These are phyloP conservation scores for Ceratothoa steindachneri DNA, from an alignment of 2,888 invertebrate genomes.

Conservation along the genomic window DNA sequence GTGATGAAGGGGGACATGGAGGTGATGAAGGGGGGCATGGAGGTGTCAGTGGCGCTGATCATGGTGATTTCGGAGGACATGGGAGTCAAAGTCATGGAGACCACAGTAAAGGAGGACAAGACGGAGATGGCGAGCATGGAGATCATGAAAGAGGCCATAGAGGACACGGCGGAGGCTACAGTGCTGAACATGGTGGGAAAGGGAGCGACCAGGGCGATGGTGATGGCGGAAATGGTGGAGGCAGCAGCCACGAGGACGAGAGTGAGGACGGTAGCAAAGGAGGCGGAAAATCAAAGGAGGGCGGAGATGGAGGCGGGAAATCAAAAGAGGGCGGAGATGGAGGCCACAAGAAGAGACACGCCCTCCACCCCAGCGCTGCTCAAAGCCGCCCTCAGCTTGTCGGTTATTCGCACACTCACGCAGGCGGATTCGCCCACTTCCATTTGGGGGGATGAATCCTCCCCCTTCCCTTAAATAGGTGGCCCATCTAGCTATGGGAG, in stretches of 20 bases:
- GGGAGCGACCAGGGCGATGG: neutral
- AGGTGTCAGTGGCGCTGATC: neutral
- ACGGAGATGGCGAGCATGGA: neutral
- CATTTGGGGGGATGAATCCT: no score
- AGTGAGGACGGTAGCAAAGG: neutral
- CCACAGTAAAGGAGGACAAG: neutral
- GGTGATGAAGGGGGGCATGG: neutral
- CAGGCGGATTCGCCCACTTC: no score
- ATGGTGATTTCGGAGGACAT: neutral
- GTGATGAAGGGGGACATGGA: neutral
- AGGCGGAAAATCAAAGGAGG: neutral
- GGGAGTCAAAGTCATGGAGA: neutral
- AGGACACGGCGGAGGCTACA: neutral
- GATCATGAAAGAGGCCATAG: neutral
- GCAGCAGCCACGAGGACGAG: neutral
- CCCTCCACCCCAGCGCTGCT: no score
- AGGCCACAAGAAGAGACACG: no score
- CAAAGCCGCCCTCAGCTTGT: no score
- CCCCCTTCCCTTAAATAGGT: no score
- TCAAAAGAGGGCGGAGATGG: no score
- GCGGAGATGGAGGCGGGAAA: no score
- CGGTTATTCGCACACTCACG: no score
- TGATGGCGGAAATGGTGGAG: neutral
- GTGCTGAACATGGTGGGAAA: slow-evolving; percentile 3
- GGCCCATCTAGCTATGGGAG: no score